Conservation (phyloP, 2,797 vertebrate genomes). For the Masticophis lateralis region DNA sequence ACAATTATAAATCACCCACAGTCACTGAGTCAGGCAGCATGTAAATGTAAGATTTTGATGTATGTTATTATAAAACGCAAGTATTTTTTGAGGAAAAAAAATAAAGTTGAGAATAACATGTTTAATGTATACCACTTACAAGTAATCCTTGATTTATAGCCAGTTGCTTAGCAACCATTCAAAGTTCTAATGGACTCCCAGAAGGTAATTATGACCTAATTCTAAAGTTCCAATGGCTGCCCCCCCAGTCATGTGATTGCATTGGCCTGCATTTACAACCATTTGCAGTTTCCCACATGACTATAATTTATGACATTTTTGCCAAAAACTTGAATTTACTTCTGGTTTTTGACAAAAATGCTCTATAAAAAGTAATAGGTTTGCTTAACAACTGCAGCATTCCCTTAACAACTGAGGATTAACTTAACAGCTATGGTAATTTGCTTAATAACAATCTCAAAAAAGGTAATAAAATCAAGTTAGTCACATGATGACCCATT, state of each 20-base stretch:
- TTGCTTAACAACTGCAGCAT: background rate
- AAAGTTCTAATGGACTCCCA: background rate
- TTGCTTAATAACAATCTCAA: background rate
- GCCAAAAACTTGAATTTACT: background rate
- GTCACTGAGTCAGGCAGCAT: background rate
- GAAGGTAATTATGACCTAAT: background rate
- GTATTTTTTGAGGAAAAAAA: background rate
- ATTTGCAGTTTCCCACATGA: background rate
- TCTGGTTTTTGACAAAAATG: background rate
- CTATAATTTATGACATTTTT: background rate
- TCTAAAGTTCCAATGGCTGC: background rate
- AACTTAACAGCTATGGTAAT: background rate
- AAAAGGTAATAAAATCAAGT: background rate
- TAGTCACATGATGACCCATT: background rate
- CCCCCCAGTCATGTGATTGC: background rate
- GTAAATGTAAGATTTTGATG: background rate
- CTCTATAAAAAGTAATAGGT: background rate
- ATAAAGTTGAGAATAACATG: background rate
- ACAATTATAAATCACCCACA: background rate
- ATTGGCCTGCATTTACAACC: background rate
- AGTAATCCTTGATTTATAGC: background rate
- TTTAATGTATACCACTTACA: background rate
- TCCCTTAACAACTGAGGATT: background rate
- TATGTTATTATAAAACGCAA: background rate
- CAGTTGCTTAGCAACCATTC: background rate